Percentiles rank a stretch among this genome's conserved stretches.
phyloP scores from a whole-genome alignment of 2,797 vertebrate genomes.

The Cyprinodon diabolis region DNA sequence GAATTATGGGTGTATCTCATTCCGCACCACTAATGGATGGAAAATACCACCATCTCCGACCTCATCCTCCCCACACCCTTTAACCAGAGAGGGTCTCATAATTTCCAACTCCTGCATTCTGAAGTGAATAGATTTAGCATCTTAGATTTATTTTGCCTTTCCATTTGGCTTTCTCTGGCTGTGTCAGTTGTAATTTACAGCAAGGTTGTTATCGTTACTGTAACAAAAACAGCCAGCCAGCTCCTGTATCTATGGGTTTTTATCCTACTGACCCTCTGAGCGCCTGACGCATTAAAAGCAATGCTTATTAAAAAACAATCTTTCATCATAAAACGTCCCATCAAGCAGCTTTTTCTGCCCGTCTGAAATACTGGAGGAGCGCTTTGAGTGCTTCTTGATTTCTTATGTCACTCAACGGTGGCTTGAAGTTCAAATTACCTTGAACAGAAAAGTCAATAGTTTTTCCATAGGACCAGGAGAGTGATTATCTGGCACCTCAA shows the following conservation, averaged over 20 bases:
- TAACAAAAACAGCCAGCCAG: conserved; percentile 69
- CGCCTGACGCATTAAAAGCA: conserved; percentile 36
- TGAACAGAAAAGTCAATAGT: conserved; percentile 59
- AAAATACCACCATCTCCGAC: conserved; percentile 70
- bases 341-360: conserved; percentile 41
- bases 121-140: conserved; percentile 70
- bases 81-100: conserved; percentile 65
- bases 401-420: conserved; percentile 41
- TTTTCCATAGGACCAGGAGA: conserved; percentile 55
- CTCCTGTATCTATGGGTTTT: conserved; percentile 54
- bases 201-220: conserved; percentile 66
- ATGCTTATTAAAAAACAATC: conserved; percentile 51
- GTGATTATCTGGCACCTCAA: conserved; percentile 58
- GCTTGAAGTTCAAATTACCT: conserved; percentile 59
- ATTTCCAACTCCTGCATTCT: conserved; percentile 67
- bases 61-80: conserved; percentile 69
- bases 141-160: conserved; percentile 76
- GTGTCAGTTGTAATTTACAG: conserved; percentile 66
- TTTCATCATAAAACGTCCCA: conserved; percentile 29
- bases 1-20: conserved; percentile 72
- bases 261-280: conserved; percentile 48
- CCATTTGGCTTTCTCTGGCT: conserved; percentile 61
- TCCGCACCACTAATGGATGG: conserved; percentile 74
- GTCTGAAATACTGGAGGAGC: conserved; percentile 23
- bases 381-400: conserved; percentile 27